Evolutionary conservation across 2,888 invertebrate species (phyloP).

Genomic region (Tipula helvola): DNA sequence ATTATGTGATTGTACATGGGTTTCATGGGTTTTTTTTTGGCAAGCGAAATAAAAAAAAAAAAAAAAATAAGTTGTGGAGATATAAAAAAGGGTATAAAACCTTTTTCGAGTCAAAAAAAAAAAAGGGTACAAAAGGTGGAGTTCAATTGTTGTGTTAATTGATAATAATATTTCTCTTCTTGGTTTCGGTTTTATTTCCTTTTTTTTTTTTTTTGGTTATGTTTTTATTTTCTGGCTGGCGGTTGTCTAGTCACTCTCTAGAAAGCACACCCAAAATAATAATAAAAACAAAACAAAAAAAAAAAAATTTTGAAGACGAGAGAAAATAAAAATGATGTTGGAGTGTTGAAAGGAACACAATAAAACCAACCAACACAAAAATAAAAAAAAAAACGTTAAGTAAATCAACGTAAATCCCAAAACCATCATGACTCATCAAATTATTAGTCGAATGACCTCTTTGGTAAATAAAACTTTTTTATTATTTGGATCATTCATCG

Average conservation of each 20-base stretch:
- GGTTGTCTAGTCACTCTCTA: neutral
- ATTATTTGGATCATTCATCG: constrained; percentile 7
- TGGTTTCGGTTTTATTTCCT: neutral
- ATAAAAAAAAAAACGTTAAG: neutral
- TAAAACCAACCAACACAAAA: neutral
- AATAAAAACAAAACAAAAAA: neutral
- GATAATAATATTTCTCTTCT: constrained; percentile 8
- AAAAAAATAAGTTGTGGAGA: neutral
- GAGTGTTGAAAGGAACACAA: constrained; percentile 4
- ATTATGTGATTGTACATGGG: constrained; percentile 9
- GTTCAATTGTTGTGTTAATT: constrained; percentile 10
- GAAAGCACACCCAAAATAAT: neutral
- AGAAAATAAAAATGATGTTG: neutral
- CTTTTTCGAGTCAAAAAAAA: constrained; percentile 4
- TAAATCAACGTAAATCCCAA: constrained; percentile 7
- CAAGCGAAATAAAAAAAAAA: constrained; percentile 6
- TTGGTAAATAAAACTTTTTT: neutral
- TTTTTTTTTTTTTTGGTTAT: neutral
- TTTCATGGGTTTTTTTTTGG: neutral
- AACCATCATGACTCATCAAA: constrained; percentile 9
- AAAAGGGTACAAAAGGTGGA: constrained; percentile 9
- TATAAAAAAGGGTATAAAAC: constrained; percentile 9
- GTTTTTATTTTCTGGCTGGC: neutral
- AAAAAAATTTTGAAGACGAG: neutral
- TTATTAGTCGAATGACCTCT: constrained; percentile 7